Conservation (phyloP, 2,888 invertebrate species). For the Dicycla oo region DNA sequence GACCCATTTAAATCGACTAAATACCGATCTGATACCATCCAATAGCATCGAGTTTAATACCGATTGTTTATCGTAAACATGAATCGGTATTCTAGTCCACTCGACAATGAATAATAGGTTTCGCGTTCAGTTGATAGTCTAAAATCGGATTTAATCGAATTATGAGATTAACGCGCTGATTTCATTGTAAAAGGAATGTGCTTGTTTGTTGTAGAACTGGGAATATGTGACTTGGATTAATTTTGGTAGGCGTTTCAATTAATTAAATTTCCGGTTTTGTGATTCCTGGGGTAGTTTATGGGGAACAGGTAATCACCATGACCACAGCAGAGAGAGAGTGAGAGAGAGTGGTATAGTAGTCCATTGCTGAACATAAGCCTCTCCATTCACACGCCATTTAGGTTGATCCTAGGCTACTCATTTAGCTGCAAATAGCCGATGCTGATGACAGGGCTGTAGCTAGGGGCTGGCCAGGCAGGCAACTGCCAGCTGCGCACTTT, state of each 20-base stretch:
- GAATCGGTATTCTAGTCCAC: slow-evolving; percentile 55
- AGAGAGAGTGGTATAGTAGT: no score
- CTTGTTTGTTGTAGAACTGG: not conserved
- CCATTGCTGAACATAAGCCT: not conserved
- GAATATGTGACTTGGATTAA: not conserved
- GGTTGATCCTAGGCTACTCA: not conserved
- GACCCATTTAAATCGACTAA: slow-evolving; percentile 66
- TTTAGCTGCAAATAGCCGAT: no score
- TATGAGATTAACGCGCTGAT: slow-evolving; percentile 40
- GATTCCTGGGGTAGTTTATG: not conserved
- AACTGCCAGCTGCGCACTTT: no score
- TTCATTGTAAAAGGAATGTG: slow-evolving; percentile 31
- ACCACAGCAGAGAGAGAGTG: accelerated
- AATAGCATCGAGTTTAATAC: slow-evolving; percentile 63
- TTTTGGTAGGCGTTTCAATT: not conserved
- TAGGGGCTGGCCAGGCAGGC: no score
- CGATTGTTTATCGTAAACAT: slow-evolving; percentile 65
- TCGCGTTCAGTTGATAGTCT: slow-evolving; percentile 47
- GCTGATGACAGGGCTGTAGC: no score
- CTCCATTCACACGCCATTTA: not conserved
- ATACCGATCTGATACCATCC: slow-evolving; percentile 48
- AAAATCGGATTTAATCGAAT: slow-evolving; percentile 54
- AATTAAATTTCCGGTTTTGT: not conserved
- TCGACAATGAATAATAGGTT: slow-evolving; percentile 62
- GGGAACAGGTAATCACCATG: not conserved